phyloP scores from a whole-genome alignment of 2,797 vertebrate species.

The Amblyopsis hoosieri region DNA sequence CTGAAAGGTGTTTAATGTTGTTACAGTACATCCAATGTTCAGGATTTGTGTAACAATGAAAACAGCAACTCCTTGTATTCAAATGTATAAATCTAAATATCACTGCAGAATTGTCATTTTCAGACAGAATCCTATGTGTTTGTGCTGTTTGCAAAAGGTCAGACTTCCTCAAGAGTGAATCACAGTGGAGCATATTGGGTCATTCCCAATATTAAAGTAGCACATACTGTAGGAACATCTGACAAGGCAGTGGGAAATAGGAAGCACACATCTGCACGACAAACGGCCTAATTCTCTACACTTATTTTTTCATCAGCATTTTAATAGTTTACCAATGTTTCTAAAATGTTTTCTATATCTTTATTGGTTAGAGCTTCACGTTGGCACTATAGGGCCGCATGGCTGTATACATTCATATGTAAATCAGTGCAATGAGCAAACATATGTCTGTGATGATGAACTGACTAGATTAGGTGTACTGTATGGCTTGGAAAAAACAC shows the following conservation, averaged over 20 bases:
- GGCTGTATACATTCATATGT: too few relatives aligned
- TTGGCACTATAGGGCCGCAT: too few relatives aligned
- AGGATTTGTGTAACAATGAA: too few relatives aligned
- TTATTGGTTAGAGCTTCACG: background rate
- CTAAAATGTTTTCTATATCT: background rate
- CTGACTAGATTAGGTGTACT: too few relatives aligned
- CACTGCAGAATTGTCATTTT: too few relatives aligned
- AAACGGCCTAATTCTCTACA: background rate
- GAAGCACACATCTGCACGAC: background rate
- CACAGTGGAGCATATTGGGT: conserved; percentile 24
- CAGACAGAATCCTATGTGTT: too few relatives aligned
- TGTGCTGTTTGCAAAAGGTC: background rate
- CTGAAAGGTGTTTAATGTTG: too few relatives aligned
- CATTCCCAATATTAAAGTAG: conserved; percentile 25
- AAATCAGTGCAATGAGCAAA: too few relatives aligned
- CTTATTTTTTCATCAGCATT: background rate
- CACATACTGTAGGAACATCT: conserved; percentile 12
- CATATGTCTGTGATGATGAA: too few relatives aligned
- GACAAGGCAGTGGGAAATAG: conserved; percentile 22
- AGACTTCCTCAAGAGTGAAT: conserved; percentile 15
- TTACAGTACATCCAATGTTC: too few relatives aligned
- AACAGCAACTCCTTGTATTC: too few relatives aligned
- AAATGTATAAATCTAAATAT: too few relatives aligned
- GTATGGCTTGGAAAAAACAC: background rate
- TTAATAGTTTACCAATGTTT: background rate